Evolutionary conservation across 2,888 invertebrate species (phyloP).

Genomic region (Leuctra nigra): DNA sequence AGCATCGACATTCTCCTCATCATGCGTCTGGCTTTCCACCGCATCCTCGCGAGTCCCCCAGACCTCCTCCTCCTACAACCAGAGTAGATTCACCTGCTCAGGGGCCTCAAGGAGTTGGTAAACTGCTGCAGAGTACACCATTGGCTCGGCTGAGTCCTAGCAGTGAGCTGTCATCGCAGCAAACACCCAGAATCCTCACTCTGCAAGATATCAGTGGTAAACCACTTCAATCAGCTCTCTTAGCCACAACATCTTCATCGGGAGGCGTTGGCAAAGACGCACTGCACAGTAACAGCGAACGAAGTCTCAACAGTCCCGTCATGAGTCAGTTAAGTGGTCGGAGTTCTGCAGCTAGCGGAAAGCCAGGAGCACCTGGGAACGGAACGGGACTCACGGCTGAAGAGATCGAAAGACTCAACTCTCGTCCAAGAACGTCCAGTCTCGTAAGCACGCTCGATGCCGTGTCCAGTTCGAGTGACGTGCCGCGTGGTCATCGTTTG

Average conservation of each 20-base stretch:
- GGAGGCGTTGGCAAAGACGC: conserved; percentile 83
- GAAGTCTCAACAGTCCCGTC: conserved; percentile 86
- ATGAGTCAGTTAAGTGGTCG: conserved; percentile 88
- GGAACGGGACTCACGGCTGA: conserved; percentile 73
- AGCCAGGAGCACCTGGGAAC: conserved; percentile 35
- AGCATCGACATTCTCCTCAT: conserved; percentile 71
- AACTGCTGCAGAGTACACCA: conserved; percentile 65
- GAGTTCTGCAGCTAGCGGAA: conserved; percentile 43
- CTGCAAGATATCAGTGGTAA: conserved; percentile 91
- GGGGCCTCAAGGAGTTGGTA: conserved; percentile 24
- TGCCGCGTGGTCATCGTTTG: conserved; percentile 50
- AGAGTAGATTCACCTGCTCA: conserved; percentile 35
- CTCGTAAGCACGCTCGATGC: conserved; percentile 88
- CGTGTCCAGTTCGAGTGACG: conserved; percentile 83
- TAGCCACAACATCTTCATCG: conserved; percentile 84
- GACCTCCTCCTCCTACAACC: conserved; percentile 36
- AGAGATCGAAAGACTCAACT: conserved; percentile 86
- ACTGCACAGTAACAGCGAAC: conserved; percentile 85
- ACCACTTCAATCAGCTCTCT: conserved; percentile 78
- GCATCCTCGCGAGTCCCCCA: conserved; percentile 34
- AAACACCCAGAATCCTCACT: conserved; percentile 82
- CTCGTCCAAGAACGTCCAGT: conserved; percentile 81
- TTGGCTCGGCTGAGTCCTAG: conserved; percentile 85
- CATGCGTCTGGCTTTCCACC: conserved; percentile 68
- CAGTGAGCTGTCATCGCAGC: conserved; percentile 84